Percentiles rank a stretch among this genome's conserved stretches.
Conservation (phyloP, 2,113 vertebrate species). For the Glareola pratincola region DNA sequence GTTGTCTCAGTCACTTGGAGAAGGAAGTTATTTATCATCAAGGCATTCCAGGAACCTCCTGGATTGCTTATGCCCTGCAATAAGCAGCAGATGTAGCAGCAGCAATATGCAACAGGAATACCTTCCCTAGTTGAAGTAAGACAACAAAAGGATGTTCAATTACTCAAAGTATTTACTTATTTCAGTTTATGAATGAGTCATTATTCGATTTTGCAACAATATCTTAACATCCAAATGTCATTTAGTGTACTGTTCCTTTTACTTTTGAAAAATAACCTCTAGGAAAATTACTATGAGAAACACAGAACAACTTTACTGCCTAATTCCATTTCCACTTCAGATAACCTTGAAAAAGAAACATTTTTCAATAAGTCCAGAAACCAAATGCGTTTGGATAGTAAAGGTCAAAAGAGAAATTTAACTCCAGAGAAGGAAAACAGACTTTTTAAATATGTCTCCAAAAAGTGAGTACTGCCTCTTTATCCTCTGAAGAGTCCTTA, state of each 20-base stretch:
- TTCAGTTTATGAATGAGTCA: background rate
- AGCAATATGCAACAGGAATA: background rate
- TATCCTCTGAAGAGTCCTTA: background rate
- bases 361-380: background rate
- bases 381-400: background rate
- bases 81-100: background rate
- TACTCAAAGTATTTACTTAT: background rate
- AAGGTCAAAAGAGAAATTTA: background rate
- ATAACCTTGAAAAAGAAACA: background rate
- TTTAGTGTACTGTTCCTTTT: background rate
- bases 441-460: background rate
- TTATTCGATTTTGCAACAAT: background rate
- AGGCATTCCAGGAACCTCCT: background rate
- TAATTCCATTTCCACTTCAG: background rate
- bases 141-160: background rate
- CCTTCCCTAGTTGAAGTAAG: background rate
- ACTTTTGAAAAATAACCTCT: background rate
- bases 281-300: background rate
- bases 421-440: background rate
- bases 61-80: background rate
- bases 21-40: background rate
- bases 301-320: background rate
- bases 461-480: background rate
- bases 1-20: background rate
- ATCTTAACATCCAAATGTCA: background rate